Evolutionary conservation across 2,797 vertebrate species (phyloP), one percentile per base, ranked within the genome.

Genomic region (Sebastes itinus): DNA sequence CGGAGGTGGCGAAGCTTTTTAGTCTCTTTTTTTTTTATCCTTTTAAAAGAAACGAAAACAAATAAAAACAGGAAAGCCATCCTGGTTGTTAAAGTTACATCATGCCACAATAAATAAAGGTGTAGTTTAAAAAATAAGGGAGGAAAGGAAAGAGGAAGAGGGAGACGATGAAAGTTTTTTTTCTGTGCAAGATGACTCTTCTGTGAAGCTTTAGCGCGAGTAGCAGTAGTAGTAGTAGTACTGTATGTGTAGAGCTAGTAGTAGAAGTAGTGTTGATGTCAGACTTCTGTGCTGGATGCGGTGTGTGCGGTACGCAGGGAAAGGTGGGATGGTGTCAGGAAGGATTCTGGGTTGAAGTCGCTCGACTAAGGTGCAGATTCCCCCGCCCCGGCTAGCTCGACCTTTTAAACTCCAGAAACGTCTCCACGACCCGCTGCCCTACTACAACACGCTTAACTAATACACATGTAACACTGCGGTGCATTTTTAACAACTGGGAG

Each of bases 61-160:
- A 76, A 74, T 81, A 77, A 67, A 64, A 86, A 87, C 58, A 86
- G 91, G 93, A 92, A 92, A 88, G 75, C 80, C 73, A 77, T 93
- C 88, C 87, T 90, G 93, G 92, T 82, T 88, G 90, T 93, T 92
- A 95, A 87, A 88, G 82, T 92, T 90, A 94, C 87, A 88, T 88
- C 93, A 93, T 94, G 95, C 95, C 96, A 96, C 94, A 97, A 97
- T 97, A 98, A 98, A 97, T 97, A 96, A 97, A 92, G 75, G 91
- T 87, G 94, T 64, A 5, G 59, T 78, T 81, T 63, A 68, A 86
- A 88, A 81, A 69, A 84, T 83, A 63, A 73, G 75, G 86, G 69
- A 69, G 38, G 28, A 63, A 35, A 59, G 22, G 7, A 16, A 49
- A 35, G 30, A 65, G 18, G 13, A 59, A 9, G 54, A 82, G 87